These are phyloP conservation scores for Stenichneumon culpator DNA, from an alignment of 2,888 invertebrate genomes.

Conservation along the genomic window DNA sequence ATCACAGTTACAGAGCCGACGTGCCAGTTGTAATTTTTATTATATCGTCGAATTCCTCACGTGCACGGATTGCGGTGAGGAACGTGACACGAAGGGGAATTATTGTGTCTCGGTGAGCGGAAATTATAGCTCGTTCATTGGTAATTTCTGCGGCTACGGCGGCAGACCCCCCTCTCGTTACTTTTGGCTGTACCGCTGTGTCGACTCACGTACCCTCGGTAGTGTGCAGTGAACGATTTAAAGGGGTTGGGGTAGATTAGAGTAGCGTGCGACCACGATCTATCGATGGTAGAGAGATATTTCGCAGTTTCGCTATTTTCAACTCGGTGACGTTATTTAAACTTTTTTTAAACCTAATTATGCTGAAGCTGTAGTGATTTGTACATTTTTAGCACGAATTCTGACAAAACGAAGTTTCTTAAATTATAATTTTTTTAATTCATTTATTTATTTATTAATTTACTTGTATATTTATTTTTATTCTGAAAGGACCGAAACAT, in stretches of 20 bases:
- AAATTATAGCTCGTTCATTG: conserved; percentile 58
- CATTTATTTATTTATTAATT: too few species aligned
- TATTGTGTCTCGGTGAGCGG: conserved; percentile 51
- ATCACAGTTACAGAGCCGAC: conserved; percentile 13
- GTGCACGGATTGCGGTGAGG: conserved; percentile 21
- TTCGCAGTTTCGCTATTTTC: not conserved
- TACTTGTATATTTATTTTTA: too few species aligned
- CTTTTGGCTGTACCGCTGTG: conserved; percentile 36
- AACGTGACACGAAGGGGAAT: conserved; percentile 51
- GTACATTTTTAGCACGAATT: too few species aligned
- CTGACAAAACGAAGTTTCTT: too few species aligned
- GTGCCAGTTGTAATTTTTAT: conserved; percentile 10
- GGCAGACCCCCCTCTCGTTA: not conserved
- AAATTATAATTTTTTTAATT: too few species aligned
- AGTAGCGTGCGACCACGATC: not conserved
- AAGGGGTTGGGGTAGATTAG: not conserved
- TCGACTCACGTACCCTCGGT: conserved; percentile 9
- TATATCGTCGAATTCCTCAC: conserved; percentile 59
- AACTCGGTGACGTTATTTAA: not conserved
- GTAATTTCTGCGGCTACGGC: conserved; percentile 50
- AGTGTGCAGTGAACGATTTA: not conserved
- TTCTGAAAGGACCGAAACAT: too few species aligned
- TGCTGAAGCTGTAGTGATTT: too few species aligned
- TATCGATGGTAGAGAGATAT: not conserved
- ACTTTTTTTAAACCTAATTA: too few species aligned